Evolutionary conservation across 2,113 vertebrate genomes (phyloP).

Genomic region (Silurus meridionalis): DNA sequence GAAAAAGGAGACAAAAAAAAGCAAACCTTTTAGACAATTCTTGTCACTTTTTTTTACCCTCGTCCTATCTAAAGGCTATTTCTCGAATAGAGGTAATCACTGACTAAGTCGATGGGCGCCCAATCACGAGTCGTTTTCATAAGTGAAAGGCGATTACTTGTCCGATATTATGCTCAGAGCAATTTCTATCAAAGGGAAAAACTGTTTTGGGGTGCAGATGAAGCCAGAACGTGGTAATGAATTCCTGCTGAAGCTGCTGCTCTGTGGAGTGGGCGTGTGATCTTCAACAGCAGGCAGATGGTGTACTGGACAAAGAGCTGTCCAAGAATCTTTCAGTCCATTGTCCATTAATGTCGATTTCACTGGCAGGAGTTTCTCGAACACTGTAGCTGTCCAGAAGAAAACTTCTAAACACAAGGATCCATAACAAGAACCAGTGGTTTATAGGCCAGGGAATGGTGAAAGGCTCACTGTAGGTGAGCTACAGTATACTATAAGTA

Average conservation of each 20-base stretch:
- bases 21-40: not conserved
- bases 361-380: not conserved
- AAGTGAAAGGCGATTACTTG: slow-evolving; percentile 28
- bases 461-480: not conserved
- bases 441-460: not conserved
- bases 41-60: slow-evolving; percentile 1
- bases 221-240: slow-evolving; percentile 28
- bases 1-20: not conserved
- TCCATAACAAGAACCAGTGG: not conserved
- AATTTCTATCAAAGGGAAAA: slow-evolving; percentile 30
- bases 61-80: slow-evolving; percentile 16
- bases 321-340: slow-evolving; percentile 10
- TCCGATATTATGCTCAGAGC: slow-evolving; percentile 37
- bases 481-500: not conserved
- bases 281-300: slow-evolving; percentile 41
- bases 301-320: slow-evolving; percentile 33
- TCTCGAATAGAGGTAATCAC: slow-evolving; percentile 37
- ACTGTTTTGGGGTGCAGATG: slow-evolving; percentile 31
- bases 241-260: slow-evolving; percentile 23
- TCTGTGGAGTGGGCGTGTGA: slow-evolving; percentile 22
- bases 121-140: slow-evolving; percentile 47
- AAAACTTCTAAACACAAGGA: slow-evolving; percentile 26
- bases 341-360: slow-evolving; percentile 30
- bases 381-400: slow-evolving; percentile 10
- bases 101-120: slow-evolving; percentile 30